Evolutionary conservation across 1,140 invertebrate genomes (phyloP), one percentile per base, ranked within the genome.

Genomic region (Calliphora vicina): DNA sequence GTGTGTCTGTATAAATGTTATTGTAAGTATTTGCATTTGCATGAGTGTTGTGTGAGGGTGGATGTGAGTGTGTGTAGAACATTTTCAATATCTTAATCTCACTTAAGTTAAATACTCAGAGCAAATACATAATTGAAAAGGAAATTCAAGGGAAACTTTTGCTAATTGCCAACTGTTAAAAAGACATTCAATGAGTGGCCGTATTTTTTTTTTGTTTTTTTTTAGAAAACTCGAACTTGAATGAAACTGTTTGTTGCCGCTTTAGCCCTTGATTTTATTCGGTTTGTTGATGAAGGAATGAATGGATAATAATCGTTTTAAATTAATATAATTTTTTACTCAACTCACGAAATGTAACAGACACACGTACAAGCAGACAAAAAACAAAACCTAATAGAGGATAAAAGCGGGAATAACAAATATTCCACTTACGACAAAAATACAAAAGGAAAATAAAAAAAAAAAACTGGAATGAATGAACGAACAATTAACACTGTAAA

Each of bases 401-500:
- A 29, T 8, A 35, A 35, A 35, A 35, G 35, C 35, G 35, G 35
- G 6, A 8, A 50, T 50, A 50, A 50, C 1, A 50, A 50, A 50
- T 50, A 17, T 12, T 50, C 12, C 45, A 50, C 17, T 50, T 50
- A 50, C 45, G 45, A 50, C 26, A 74, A 35, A 42, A 27, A 74
- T 17, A 74, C 35, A 35, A 35, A 74, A 35, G 27, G 72, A 29
- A 35, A 35, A 26, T 6, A 2, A 72, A 26, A 20, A 9, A 26
- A 26, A 26, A 17, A 74, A 74, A 17, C 15, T 12, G 20, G 71
- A 74, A 74, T 17, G 27, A 74, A 29, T 35, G 27, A 35, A 74
- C 72, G 27, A 74, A 74, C 72, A 74, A 74, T 74, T 74, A 74
- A 74, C 72, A 74, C 27, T 17, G 27, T 17, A 74, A 74, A 74